Base-by-base conservation (phyloP, 1,140 invertebrate species). In the Helicorthomorpha holstii region DNA sequence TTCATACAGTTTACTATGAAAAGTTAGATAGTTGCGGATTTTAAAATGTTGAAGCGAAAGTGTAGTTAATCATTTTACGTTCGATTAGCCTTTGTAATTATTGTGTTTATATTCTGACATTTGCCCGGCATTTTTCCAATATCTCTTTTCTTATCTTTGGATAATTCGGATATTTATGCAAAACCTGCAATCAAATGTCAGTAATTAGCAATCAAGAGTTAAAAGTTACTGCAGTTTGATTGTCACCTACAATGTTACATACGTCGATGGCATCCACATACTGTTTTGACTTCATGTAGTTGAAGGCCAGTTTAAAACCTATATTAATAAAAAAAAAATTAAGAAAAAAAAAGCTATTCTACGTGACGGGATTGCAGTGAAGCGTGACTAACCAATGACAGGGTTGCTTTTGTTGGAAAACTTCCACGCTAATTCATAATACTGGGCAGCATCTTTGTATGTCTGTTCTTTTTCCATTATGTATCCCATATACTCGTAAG, bases 301-400 rank as follows among this genome's bases (percentile, higher is more conserved):
- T 87, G 61, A 90, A 90, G 0, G 88, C 89, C 4, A 97, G 69
- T 69, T 93, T 96, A 64, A 89, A 95, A 0, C 91, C 90, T 74
- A 62, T 12, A 62, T 24, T 3, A 10, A 50, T 10, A 60, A 48
- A 52, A 59, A 54, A 54, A 54, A 54, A 29, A 27, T 34, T 25
- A 21, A 46, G n/a, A n/a, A n/a, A n/a, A n/a, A n/a, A n/a, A n/a
- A n/a, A n/a, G n/a, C n/a, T n/a, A n/a, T n/a, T n/a, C n/a, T n/a
- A n/a, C n/a, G n/a, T n/a, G n/a, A n/a, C n/a, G n/a, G n/a, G n/a
- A n/a, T n/a, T n/a, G n/a, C n/a, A n/a, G n/a, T n/a, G n/a, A n/a
- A n/a, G n/a, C n/a, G n/a, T n/a, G n/a, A n/a, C 57, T 60, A 59
- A 75, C 74, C 77, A 48, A 94, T 76, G 1, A 77, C 73, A 0